Conservation (phyloP, 2,797 vertebrate genomes). For the Potorous gilbertii region DNA sequence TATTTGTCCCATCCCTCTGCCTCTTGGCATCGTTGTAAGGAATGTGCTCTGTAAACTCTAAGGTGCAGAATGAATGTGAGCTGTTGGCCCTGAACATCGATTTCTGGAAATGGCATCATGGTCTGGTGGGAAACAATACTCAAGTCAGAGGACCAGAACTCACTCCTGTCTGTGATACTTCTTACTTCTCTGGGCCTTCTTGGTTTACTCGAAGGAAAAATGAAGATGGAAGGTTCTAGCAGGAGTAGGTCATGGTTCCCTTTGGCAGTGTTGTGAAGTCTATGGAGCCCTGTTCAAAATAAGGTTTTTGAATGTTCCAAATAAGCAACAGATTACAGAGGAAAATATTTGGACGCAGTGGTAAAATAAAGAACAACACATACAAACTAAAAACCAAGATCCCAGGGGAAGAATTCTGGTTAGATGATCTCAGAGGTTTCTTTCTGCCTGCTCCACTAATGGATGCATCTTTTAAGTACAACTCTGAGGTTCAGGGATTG, state of each 20-base stretch:
- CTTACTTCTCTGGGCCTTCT: background rate
- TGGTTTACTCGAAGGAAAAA: background rate
- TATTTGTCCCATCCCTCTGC: background rate
- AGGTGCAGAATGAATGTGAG: background rate
- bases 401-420: background rate
- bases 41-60: background rate
- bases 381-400: background rate
- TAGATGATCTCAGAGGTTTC: background rate
- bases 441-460: background rate
- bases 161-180: background rate
- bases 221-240: background rate
- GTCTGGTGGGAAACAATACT: background rate
- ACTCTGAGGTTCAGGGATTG: background rate
- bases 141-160: background rate
- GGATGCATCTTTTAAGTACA: background rate
- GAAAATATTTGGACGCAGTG: background rate
- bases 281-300: background rate
- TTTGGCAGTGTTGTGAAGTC: background rate
- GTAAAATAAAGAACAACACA: background rate
- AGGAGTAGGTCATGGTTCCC: background rate
- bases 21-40: background rate
- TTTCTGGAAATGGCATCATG: background rate
- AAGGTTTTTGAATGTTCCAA: background rate
- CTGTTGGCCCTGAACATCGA: background rate
- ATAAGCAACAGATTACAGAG: background rate